These are phyloP conservation scores for Peromyscus polionotus DNA, from an alignment of 2,113 vertebrate genomes.

Conservation along the genomic window DNA sequence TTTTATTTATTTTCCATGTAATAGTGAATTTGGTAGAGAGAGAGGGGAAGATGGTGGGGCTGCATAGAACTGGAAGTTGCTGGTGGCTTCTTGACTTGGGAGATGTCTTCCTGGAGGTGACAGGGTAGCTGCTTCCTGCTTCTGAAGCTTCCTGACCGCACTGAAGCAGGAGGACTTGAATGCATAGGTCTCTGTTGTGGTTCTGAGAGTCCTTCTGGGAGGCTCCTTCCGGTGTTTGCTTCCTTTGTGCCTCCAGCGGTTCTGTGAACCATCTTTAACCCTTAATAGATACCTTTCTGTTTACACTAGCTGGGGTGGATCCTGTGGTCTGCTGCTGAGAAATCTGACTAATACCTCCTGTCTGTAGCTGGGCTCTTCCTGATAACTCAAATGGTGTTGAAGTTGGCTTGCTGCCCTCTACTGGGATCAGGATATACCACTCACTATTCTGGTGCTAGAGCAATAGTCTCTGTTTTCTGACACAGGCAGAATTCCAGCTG, in stretches of 20 bases:
- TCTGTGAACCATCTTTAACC: background rate
- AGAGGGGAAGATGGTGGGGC: background rate
- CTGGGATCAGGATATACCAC: background rate
- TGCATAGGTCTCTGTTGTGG: background rate
- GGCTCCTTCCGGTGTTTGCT: background rate
- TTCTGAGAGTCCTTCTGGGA: slow-evolving; percentile 34
- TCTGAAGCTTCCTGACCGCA: background rate
- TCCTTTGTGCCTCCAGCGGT: background rate
- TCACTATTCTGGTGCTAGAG: too few relatives aligned
- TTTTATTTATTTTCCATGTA: background rate
- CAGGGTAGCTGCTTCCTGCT: background rate
- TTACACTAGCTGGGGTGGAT: background rate
- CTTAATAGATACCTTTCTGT: slow-evolving; percentile 8
- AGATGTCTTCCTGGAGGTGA: background rate
- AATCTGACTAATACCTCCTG: background rate
- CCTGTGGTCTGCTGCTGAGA: background rate
- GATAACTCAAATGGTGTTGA: background rate
- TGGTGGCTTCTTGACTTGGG: background rate
- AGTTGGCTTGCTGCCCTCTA: background rate
- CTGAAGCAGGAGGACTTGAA: background rate
- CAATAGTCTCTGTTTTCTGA: background rate
- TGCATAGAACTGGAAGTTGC: background rate
- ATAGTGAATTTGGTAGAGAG: background rate
- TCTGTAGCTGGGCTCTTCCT: background rate
- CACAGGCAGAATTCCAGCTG: background rate